These are phyloP conservation scores for Yponomeuta malinellus DNA, from an alignment of 2,888 invertebrate species.

Conservation along the genomic window DNA sequence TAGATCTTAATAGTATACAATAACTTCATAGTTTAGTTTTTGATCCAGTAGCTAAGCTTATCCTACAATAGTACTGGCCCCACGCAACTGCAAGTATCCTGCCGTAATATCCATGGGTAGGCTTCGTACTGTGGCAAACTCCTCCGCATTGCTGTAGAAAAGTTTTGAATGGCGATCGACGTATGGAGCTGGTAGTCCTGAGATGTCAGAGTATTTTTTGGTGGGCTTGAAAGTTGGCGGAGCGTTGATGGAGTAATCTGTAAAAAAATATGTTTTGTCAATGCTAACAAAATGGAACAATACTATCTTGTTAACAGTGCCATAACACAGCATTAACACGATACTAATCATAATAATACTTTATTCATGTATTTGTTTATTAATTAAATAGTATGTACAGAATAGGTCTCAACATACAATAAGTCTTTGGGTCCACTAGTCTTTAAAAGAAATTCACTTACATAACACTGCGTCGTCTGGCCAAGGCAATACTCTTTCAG, in stretches of 20 bases:
- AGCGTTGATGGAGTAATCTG: constrained; percentile 92
- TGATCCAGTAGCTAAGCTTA: constrained; percentile 36
- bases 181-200: constrained; percentile 90
- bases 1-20: no score
- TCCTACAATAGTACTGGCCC: constrained; percentile 86
- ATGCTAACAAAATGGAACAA: background rate
- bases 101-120: constrained; percentile 95
- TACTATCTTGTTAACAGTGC: no score
- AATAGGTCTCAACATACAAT: no score
- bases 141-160: constrained; percentile 89
- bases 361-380: background rate
- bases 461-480: constrained; percentile 85
- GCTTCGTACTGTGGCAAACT: constrained; percentile 89
- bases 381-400: no score
- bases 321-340: no score
- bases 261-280: constrained; percentile 29
- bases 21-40: no score
- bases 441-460: constrained; percentile 50
- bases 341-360: constrained; percentile 8
- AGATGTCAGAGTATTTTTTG: constrained; percentile 95
- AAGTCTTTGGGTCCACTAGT: no score
- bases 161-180: constrained; percentile 94
- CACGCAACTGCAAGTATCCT: constrained; percentile 90
- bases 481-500: constrained; percentile 87
- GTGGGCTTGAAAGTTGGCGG: constrained; percentile 94